Base-by-base conservation (phyloP, 2,113 vertebrate species). In the Halcyon senegalensis region DNA sequence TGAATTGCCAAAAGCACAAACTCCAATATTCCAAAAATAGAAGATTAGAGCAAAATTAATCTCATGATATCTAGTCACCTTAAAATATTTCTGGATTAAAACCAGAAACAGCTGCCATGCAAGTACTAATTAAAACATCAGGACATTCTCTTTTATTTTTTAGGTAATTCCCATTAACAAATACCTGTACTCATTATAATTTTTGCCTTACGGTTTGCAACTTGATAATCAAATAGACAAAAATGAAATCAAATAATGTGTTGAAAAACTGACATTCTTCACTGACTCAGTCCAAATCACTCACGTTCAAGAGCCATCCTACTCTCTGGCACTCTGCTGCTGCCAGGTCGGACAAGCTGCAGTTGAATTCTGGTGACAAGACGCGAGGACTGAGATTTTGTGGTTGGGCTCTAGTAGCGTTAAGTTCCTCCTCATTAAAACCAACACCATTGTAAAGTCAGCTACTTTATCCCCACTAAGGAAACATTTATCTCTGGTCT, bases 321-420 rank as follows among this genome's bases (percentile, higher is more conserved):
- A 2, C 14, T 9, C 14, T 9, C 48, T 7, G 35, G 46, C 50
- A 19, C 48, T 23, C 39, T 1, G 15, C 37, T 53, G 0, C 5
- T 24, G n/a, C 63, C 13, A 25, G 18, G 2, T 31, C 43, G 60
- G 28, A 73, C 53, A 35, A 8, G 10, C 79, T 50, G 48, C 58
- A 53, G 11, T 13, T 17, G 13, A 37, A 20, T 53, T 41, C 56
- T 14, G 13, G 39, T 4, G 13, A 18, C 21, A 58, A 43, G 24
- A 62, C 20, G 19, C 2, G 13, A 84, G 78, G 43, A 70, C 59
- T 0, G 9, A 60, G 41, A 50, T 56, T 55, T 20, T 55, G 46
- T 21, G n/a, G 23, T 5, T 15, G 31, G 53, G 15, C 23, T 41
- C 19, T 11, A 31, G 27, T 13, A 73, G 43, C 15, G 48, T 17